Conservation (phyloP, 2,888 invertebrate genomes). For the Cephus spinipes region DNA sequence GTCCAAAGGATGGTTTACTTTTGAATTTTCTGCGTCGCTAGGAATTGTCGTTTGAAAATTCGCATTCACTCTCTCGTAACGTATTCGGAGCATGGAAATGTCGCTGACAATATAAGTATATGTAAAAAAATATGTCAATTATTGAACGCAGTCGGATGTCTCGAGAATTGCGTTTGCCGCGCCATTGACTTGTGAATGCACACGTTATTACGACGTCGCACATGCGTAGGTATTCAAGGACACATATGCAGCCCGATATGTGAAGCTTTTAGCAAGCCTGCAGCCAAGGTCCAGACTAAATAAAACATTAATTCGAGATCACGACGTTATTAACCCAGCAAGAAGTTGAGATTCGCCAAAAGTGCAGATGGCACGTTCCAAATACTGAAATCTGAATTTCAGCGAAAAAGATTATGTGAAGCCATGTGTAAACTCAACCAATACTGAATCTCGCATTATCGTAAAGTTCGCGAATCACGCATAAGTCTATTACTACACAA, state of each 20-base stretch:
- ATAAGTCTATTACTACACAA: neutral
- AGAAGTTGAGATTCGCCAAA: neutral
- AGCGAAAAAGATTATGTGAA: neutral
- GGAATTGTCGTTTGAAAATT: neutral
- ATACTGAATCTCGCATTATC: neutral
- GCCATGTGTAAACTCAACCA: neutral
- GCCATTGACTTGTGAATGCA: neutral
- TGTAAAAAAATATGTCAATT: neutral
- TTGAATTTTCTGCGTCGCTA: neutral
- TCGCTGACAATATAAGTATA: neutral
- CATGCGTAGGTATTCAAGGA: neutral
- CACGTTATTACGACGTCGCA: neutral
- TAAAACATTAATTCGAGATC: neutral
- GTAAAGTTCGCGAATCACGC: neutral
- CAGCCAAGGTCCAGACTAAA: neutral
- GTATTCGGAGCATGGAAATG: neutral
- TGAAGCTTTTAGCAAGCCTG: neutral
- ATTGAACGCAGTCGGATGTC: neutral
- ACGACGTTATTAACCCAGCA: neutral
- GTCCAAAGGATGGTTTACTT: neutral
- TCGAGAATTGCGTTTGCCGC: neutral
- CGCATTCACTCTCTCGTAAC: neutral
- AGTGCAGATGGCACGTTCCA: neutral
- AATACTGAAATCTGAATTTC: neutral
- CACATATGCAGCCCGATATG: neutral